These are phyloP conservation scores for Poecilia wingei DNA, from an alignment of 2,797 vertebrate genomes.

Conservation along the genomic window DNA sequence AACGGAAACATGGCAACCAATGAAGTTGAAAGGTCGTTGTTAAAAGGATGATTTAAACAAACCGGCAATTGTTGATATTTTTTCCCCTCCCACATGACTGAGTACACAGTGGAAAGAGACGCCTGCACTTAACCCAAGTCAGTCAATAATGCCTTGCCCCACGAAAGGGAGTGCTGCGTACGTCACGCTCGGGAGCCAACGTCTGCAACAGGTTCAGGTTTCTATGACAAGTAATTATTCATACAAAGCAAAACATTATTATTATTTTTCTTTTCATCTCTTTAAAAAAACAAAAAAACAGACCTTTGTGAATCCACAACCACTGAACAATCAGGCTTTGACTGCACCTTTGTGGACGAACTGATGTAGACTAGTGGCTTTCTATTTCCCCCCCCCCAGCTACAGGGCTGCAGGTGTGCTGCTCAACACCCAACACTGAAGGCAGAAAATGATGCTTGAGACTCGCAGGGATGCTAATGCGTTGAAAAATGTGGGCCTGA, in stretches of 20 bases:
- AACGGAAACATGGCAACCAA: conserved; percentile 46
- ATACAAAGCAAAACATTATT: conserved; percentile 5
- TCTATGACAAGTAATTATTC: conserved; percentile 19
- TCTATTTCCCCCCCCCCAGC: background rate
- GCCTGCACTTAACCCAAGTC: conserved; percentile 14
- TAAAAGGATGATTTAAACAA: conserved; percentile 38
- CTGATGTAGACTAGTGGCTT: conserved; percentile 20
- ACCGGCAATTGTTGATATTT: conserved; percentile 15
- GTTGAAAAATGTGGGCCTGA: conserved; percentile 15
- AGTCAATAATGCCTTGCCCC: conserved; percentile 1
- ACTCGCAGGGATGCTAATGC: conserved; percentile 19
- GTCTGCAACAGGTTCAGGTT: conserved; percentile 9
- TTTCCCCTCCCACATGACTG: conserved; percentile 14
- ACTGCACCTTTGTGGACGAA: background rate
- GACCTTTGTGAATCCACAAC: conserved; percentile 5
- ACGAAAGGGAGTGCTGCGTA: conserved; percentile 1
- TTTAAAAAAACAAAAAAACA: background rate
- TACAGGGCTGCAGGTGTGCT: conserved; percentile 24
- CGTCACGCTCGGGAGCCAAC: conserved; percentile 15
- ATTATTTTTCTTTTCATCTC: background rate
- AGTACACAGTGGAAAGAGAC: conserved; percentile 19
- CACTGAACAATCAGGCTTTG: conserved; percentile 16
- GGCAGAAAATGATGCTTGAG: conserved; percentile 3
- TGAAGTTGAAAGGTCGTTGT: conserved; percentile 51
- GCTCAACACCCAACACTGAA: background rate